Evolutionary conservation across 2,113 vertebrate genomes (phyloP).

Genomic region (Stictonetta naevosa): DNA sequence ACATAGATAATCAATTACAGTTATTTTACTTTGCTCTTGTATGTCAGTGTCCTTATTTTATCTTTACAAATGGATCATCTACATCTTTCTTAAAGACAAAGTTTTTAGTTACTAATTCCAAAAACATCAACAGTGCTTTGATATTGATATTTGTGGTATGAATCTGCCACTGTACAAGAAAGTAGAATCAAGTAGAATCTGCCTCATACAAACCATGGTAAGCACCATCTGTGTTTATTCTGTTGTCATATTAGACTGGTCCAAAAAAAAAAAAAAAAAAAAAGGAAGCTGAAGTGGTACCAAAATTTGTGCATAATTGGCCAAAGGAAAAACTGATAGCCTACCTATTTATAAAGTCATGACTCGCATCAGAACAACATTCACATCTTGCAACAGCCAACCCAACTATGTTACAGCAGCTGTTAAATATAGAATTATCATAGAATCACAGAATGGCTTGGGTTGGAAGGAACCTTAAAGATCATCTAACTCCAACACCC

Average conservation of each 20-base stretch:
- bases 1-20: background rate
- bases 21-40: background rate
- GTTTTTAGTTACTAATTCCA: background rate
- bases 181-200: background rate
- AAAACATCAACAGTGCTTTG: background rate
- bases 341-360: background rate
- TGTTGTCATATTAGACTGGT: background rate
- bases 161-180: background rate
- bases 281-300: background rate
- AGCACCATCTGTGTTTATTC: background rate
- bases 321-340: background rate
- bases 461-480: too few species aligned
- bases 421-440: background rate
- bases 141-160: background rate
- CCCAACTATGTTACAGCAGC: background rate
- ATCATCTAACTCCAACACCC: too few species aligned
- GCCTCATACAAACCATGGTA: background rate
- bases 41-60: background rate
- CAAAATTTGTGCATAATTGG: background rate
- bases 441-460: too few species aligned
- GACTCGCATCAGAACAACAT: background rate
- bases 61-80: background rate
- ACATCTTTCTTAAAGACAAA: background rate
- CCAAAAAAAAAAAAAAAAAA: background rate
- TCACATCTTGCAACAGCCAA: background rate